Percentiles rank a stretch among this genome's conserved stretches.
Conservation (phyloP, 2,113 vertebrate species). For the Gobius niger region DNA sequence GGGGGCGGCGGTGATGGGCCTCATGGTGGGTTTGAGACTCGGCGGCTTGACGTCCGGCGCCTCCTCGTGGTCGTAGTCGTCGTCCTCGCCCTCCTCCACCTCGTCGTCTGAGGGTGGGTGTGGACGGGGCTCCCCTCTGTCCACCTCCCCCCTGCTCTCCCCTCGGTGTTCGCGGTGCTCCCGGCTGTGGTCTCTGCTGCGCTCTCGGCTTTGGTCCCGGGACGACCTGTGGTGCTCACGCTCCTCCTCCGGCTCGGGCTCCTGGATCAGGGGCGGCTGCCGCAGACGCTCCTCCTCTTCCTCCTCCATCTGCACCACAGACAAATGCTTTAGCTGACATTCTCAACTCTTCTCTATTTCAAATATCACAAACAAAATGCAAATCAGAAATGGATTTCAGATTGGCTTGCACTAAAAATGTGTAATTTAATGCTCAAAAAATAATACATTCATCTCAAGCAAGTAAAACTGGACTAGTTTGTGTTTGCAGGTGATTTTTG, state of each 20-base stretch:
- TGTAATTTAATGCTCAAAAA: no score
- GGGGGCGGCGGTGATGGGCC: slow-evolving; percentile 93
- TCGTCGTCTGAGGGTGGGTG: slow-evolving; percentile 80
- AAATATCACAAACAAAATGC: no score
- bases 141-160: slow-evolving; percentile 81
- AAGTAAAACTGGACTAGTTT: no score
- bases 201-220: slow-evolving; percentile 71
- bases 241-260: slow-evolving; percentile 88
- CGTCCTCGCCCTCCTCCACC: slow-evolving; percentile 90
- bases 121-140: slow-evolving; percentile 72
- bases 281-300: slow-evolving; percentile 92
- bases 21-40: slow-evolving; percentile 92
- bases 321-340: not conserved
- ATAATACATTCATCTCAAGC: no score
- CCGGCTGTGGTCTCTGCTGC: not conserved
- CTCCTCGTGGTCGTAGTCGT: slow-evolving; percentile 87
- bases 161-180: slow-evolving; percentile 77
- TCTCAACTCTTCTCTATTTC: no score
- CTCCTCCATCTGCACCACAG: slow-evolving; percentile 89
- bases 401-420: no score
- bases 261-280: slow-evolving; percentile 89
- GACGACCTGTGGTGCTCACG: slow-evolving; percentile 79
- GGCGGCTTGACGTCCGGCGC: slow-evolving; percentile 87
- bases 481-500: no score
- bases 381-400: no score